phyloP scores from a whole-genome alignment of 2,888 invertebrate species.

The Torymus auratus region DNA sequence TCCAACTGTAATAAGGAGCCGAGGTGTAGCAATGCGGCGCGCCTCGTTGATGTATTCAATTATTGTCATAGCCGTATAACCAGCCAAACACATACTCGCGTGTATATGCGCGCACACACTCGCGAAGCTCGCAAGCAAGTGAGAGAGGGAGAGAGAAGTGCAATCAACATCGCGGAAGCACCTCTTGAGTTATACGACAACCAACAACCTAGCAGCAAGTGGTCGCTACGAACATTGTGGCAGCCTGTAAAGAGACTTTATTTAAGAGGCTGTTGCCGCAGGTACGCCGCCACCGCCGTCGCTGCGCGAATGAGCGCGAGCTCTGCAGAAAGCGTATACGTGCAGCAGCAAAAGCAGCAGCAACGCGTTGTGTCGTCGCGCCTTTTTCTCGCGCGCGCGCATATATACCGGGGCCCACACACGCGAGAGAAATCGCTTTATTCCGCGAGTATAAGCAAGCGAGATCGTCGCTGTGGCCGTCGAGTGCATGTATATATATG shows the following conservation, averaged over 20 bases:
- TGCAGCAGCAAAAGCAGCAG: too few relatives aligned
- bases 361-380: slow-evolving; percentile 6
- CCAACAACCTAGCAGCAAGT: slow-evolving; percentile 62
- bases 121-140: background rate
- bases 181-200: slow-evolving; percentile 67
- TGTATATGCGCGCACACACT: background rate
- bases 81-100: background rate
- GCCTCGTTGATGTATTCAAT: slow-evolving; percentile 62
- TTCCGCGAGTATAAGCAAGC: background rate
- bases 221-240: slow-evolving; percentile 63
- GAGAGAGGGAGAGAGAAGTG: slow-evolving; percentile 56
- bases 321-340: too few relatives aligned
- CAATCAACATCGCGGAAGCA: slow-evolving; percentile 65
- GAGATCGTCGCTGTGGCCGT: background rate
- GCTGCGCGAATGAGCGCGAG: background rate
- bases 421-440: slow-evolving; percentile 43
- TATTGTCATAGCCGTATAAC: slow-evolving; percentile 60
- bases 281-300: slow-evolving; percentile 11
- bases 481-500: background rate
- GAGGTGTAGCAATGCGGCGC: slow-evolving; percentile 35
- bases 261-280: slow-evolving; percentile 62
- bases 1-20: slow-evolving; percentile 22
- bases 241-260: slow-evolving; percentile 65
- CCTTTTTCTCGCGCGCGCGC: slow-evolving; percentile 29
- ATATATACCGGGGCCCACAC: background rate